Base-by-base conservation (phyloP, 2,888 invertebrate species). In the Drosophila acutilabella region DNA sequence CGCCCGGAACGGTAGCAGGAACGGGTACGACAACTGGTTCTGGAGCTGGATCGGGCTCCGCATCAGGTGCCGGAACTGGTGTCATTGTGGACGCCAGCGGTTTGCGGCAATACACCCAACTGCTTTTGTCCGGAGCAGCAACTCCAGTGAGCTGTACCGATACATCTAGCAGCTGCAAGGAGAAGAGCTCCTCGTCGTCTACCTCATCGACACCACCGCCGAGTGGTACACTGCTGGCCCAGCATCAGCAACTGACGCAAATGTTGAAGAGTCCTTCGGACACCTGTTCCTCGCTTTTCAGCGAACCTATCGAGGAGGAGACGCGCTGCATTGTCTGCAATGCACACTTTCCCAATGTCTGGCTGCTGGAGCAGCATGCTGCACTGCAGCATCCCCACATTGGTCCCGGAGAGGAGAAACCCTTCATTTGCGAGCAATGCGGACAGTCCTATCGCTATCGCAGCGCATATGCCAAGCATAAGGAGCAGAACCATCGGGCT, bases 351-450 rank as follows among this genome's bases (percentile, higher is more conserved):
- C 97, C 97, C 20, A 96, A 97, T 45, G 94, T 96, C n/a, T 97
- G 97, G 96, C 94, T 97, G 38, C 93, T 97, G 56, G 97, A 97
- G 91, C 96, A 97, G 79, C 97, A 97, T 92, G 96, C 96, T 0
- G 95, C 96, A 0, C 93, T 97, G 18, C 97, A 97, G 90, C 97
- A 97, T 92, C 95, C 97, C 64, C 82, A 94, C 90, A 89, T 91
- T 92, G 92, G 94, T 88, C 93, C 94, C 30, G 94, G 94, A 90
- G 96, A 97, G 90, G 97, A 97, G 91, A 97, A 97, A 89, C 97
- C 97, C 13, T 97, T 97, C 93, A 96, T 97, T 44, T 97, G 97
- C 93, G 97, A 97, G 89, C 97, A 97, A 91, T 97, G 97, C 92
- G 97, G 97, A 5, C 97, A 97, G 90, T 96, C 97, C 89, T 97